Evolutionary conservation across 2,797 vertebrate genomes (phyloP), one percentile per base, ranked within the genome.

Genomic region (Lophius americanus): DNA sequence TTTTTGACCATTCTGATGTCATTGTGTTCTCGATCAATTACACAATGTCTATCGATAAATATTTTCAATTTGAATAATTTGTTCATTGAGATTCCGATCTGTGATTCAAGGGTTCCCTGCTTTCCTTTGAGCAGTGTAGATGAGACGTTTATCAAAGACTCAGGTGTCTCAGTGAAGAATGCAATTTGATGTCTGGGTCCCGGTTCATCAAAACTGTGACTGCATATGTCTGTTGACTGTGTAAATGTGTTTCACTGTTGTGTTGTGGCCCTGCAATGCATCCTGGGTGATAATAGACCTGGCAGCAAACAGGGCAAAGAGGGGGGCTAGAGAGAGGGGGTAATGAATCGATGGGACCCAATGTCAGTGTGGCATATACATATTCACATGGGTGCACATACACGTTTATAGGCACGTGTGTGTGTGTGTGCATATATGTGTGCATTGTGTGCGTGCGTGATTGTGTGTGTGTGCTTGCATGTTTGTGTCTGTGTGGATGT

Each of bases 281-380:
- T 84, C 82, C 75, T 81, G 78, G 69, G 82, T 85, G 85, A 90
- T 91, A 91, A 90, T 87, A 84, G 81, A 85, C 75, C 86, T 85
- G 82, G 84, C 79, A 88, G 46, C 75, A 60, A 79, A 71, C 68
- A 61, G 77, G 75, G 73, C 50, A 64, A 65, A 49, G 57, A 14
- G 64, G 64, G 11, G 56, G 44, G 32, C 4, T 32, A 8, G 62
- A 38, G 66, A 72, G 49, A n/a, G 5, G 43, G 14, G 39, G 58
- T 55, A 3, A 6, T 62, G 66, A 42, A 8, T 51, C 47, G 55
- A 67, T 12, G 59, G 76, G 64, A 62, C 70, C 58, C n/a, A 33
- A 52, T 44, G 59, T 35, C 54, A 70, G 78, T 76, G 81, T 83
- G 68, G 70, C 70, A 68, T 80, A 79, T 80, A 83, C 77, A 84